These are phyloP conservation scores for Todiramphus saurophagus DNA, from an alignment of 2,113 vertebrate genomes.

Conservation along the genomic window DNA sequence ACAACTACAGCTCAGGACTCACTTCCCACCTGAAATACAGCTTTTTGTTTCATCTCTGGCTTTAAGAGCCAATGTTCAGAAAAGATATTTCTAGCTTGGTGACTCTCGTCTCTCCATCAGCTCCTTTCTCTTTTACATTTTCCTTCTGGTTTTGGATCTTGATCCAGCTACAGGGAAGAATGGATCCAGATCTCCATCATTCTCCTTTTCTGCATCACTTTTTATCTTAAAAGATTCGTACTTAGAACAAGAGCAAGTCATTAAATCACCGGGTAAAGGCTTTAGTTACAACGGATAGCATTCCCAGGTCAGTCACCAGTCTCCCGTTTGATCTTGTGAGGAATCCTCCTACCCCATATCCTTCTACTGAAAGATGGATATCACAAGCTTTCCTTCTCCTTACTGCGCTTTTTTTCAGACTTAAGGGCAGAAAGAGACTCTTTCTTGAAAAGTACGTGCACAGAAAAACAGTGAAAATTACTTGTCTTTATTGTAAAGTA, in stretches of 20 bases:
- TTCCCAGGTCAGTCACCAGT: not conserved
- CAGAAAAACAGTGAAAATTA: not conserved
- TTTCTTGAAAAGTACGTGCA: accelerated
- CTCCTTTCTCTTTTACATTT: not conserved
- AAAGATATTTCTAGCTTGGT: not conserved
- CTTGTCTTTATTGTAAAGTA: not conserved
- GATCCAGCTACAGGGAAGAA: accelerated
- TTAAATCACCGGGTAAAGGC: not conserved
- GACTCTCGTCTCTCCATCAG: not conserved
- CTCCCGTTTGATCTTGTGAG: not conserved
- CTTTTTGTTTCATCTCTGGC: accelerated
- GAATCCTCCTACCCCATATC: not conserved
- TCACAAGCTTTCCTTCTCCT: not conserved
- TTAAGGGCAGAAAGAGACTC: not conserved
- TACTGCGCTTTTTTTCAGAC: not conserved
- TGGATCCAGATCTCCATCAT: not conserved
- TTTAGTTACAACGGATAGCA: not conserved
- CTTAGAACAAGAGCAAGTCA: not conserved
- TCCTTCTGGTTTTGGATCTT: not conserved
- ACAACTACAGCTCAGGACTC: not conserved
- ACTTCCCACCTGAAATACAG: not conserved
- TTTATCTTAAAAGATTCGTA: not conserved
- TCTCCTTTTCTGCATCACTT: not conserved
- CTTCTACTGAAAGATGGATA: not conserved
- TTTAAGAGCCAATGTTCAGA: not conserved